Base-by-base conservation (phyloP, 2,797 vertebrate genomes). In the Masticophis lateralis region DNA sequence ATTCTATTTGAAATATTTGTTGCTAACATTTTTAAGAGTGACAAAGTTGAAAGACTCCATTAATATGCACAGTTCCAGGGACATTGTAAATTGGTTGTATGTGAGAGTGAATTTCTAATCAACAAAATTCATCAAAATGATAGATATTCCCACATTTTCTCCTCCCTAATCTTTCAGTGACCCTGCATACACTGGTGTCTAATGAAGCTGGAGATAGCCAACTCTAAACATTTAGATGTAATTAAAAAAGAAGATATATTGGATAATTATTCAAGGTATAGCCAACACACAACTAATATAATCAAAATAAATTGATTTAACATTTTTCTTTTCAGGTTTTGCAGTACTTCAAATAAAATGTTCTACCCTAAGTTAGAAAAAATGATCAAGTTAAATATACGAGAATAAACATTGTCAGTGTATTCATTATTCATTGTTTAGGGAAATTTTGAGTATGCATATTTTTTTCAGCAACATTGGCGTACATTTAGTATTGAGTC, bases 31-130 rank as follows among this genome's bases (percentile, higher is more conserved):
- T 93, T 87, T 59, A 88, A 94, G 32, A 74, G 25, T 89, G 91
- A 66, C 91, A 94, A 95, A 94, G 51, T 88, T 94, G 28, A 61
- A 96, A 96, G 93, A 92, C 16, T 2, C 7, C 20, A 96, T 96
- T 95, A 95, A 92, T 93, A 94, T 16, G 94, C 22, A 93, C 53
- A 18, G 37, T 93, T 95, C 94, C n/a, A 93, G 63, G 93, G 89
- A 95, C 95, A 95, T 94, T 95, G 88, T 91, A 95, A 93, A 93
- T 66, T 93, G 79, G 5, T 89, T 93, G 32, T 53, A 6, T 89
- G 91, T 95, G 95, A 95, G 66, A 88, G n/a, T 95, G 95, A 96
- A 97, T 97, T 96, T 96, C 95, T 83, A 95, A 96, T 96, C 95
- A 97, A 92, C 93, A 93, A 92, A 83, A 96, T 96, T 95, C 92